Evolutionary conservation across 2,797 vertebrate species (phyloP).

Genomic region (Malacoctenus gilli): DNA sequence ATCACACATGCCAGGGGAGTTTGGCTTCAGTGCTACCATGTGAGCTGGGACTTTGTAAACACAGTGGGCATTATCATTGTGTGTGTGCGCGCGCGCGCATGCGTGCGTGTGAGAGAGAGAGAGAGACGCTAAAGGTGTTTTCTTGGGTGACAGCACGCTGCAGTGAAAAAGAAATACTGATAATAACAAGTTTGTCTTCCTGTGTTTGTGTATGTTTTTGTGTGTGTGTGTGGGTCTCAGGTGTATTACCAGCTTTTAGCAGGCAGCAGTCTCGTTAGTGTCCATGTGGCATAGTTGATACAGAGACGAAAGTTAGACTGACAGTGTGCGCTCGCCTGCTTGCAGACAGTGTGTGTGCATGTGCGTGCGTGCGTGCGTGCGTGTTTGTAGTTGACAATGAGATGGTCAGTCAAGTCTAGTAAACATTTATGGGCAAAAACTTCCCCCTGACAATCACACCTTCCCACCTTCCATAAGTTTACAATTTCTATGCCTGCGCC

Average conservation of each 20-base stretch:
- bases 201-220: conserved; percentile 11
- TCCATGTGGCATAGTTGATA: conserved; percentile 18
- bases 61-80: conserved; percentile 29
- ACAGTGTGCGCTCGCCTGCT: conserved; percentile 3
- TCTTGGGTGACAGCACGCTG: conserved; percentile 27
- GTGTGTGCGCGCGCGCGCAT: conserved; percentile 3
- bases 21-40: conserved; percentile 32
- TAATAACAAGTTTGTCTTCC: too few species aligned
- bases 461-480: conserved; percentile 42
- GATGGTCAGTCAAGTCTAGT: conserved; percentile 26
- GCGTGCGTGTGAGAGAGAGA: too few species aligned
- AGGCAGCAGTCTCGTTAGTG: conserved; percentile 7
- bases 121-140: conserved; percentile 14
- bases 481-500: conserved; percentile 37
- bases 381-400: conserved; percentile 8
- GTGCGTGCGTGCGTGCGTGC: conserved; percentile 1
- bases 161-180: conserved; percentile 13
- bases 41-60: conserved; percentile 49
- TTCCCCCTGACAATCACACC: conserved; percentile 38
- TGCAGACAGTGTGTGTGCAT: conserved; percentile 20
- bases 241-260: conserved; percentile 32
- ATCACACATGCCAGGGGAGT: conserved; percentile 54
- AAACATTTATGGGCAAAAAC: conserved; percentile 46
- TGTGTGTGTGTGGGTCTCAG: conserved; percentile 1
- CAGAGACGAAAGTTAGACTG: conserved; percentile 18